Percentiles rank a stretch among this genome's conserved stretches.
These are phyloP conservation scores for Ophioninae sp. DNA, from an alignment of 2,888 invertebrate species.

Conservation along the genomic window DNA sequence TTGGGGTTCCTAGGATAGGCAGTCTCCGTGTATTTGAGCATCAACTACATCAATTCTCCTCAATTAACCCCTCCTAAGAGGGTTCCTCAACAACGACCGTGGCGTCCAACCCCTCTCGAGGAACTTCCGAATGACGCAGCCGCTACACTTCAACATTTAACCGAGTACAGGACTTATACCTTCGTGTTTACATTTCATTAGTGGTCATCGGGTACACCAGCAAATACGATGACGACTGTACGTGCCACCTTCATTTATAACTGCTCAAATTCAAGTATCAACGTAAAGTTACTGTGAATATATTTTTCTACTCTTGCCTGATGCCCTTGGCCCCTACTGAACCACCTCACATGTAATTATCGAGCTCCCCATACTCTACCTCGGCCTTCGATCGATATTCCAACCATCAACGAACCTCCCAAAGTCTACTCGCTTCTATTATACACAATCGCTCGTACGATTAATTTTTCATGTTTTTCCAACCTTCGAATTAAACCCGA, in stretches of 20 bases:
- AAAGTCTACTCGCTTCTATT: conserved; percentile 38
- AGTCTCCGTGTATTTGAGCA: conserved; percentile 48
- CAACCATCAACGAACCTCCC: conserved; percentile 55
- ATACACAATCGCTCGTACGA: conserved; percentile 17
- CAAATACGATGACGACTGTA: not conserved
- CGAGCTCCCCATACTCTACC: conserved; percentile 24
- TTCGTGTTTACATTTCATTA: not conserved
- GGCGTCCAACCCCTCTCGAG: conserved; percentile 28
- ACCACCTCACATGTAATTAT: conserved; percentile 46
- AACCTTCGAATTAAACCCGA: not conserved
- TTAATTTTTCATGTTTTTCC: conserved; percentile 8
- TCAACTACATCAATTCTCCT: conserved; percentile 45
- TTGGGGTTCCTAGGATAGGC: conserved; percentile 30
- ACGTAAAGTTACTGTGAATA: not conserved
- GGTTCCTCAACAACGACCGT: conserved; percentile 20
- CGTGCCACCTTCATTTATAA: not conserved
- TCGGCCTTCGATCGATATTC: conserved; percentile 53
- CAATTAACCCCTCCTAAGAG: conserved; percentile 52
- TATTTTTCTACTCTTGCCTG: conserved; percentile 25
- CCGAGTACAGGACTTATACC: not conserved
- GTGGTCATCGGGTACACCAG: not conserved
- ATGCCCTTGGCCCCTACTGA: conserved; percentile 53
- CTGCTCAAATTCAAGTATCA: not conserved
- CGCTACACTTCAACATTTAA: conserved; percentile 32
- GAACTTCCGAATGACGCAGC: conserved; percentile 35